Evolutionary conservation across 2,888 invertebrate species (phyloP).

Genomic region (Ophioninae sp.): DNA sequence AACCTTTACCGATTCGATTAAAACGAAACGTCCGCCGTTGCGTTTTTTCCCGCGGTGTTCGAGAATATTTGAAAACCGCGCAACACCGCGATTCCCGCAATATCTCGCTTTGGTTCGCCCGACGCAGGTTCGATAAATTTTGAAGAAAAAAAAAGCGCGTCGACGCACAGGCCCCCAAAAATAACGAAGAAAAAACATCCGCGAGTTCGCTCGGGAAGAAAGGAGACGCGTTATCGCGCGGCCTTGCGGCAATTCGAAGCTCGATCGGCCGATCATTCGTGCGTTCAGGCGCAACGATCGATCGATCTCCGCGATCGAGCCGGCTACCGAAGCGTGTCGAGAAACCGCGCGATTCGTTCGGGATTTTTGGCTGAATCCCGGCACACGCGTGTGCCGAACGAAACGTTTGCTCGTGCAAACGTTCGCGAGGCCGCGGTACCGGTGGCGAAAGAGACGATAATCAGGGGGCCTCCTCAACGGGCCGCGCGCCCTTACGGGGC

Average conservation of each 20-base stretch:
- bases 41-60: neutral
- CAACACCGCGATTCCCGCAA: neutral
- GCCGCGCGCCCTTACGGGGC: no score
- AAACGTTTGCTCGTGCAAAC: neutral
- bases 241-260: neutral
- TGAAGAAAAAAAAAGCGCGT: constrained; percentile 4
- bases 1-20: neutral
- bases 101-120: neutral
- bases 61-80: neutral
- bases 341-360: neutral
- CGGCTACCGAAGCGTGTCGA: neutral
- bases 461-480: no score
- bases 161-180: neutral
- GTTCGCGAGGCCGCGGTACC: neutral
- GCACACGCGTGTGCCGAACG: neutral
- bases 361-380: neutral
- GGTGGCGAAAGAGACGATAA: no score
- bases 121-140: neutral
- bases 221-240: neutral
- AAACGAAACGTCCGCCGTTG: neutral
- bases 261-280: constrained; percentile 2
- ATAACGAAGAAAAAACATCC: neutral
- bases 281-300: constrained; percentile 8
- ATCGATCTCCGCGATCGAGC: constrained; percentile 5
- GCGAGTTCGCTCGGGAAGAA: neutral